Percentiles rank a stretch among this genome's conserved stretches.
These are phyloP conservation scores for Deilephila elpenor DNA, from an alignment of 2,888 invertebrate species.

Conservation along the genomic window DNA sequence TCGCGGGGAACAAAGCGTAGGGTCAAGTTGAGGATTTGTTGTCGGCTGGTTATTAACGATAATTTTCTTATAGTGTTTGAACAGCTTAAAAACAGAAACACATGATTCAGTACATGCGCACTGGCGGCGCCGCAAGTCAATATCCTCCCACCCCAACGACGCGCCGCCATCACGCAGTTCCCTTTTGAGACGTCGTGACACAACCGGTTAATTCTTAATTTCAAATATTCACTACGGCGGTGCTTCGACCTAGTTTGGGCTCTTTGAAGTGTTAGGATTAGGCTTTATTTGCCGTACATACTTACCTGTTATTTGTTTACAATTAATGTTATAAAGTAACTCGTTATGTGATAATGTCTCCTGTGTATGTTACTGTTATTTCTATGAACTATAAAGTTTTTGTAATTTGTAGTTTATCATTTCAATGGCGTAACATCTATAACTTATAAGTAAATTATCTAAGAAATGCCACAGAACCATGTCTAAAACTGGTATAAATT, in stretches of 20 bases:
- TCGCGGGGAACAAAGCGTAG: neutral
- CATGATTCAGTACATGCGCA: constrained; percentile 81
- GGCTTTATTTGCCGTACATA: too few species aligned
- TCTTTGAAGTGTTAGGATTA: neutral
- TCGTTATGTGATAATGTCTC: neutral
- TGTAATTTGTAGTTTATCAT: too few species aligned
- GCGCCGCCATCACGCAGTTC: constrained; percentile 79
- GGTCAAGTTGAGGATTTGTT: constrained; percentile 41
- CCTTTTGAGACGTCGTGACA: constrained; percentile 53
- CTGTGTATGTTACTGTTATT: neutral
- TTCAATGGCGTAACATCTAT: too few species aligned
- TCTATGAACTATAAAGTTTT: neutral
- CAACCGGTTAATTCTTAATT: constrained; percentile 51
- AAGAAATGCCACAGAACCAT: too few species aligned
- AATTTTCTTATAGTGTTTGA: constrained; percentile 60
- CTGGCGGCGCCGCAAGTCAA: constrained; percentile 78
- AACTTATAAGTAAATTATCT: too few species aligned
- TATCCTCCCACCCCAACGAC: constrained; percentile 80
- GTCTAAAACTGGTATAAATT: too few species aligned
- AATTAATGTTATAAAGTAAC: neutral
- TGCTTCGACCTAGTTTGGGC: neutral
- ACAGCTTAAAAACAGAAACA: constrained; percentile 79
- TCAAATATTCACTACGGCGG: constrained; percentile 28
- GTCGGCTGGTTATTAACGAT: constrained; percentile 54
- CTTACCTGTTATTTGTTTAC: neutral